Evolutionary conservation across 1,140 invertebrate genomes (phyloP), one percentile per base, ranked within the genome.

Genomic region (Heliconius hermathena): DNA sequence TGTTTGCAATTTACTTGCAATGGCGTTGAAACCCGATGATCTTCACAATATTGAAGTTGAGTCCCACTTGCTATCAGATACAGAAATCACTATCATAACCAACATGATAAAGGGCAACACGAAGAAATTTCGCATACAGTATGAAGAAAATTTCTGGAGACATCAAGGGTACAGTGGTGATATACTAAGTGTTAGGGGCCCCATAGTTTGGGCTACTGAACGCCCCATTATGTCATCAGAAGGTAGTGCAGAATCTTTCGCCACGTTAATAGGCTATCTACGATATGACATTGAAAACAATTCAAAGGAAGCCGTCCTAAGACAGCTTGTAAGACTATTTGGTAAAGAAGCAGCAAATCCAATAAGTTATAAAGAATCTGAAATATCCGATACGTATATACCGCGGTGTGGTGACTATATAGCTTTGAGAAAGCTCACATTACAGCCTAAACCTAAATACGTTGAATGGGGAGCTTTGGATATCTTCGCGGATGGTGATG

Each of bases 151-250:
- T 74, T 91, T 93, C 80, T 94, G 93, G 92, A 81, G 79, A 54
- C 72, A 73, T 16, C 75, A 87, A 52, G 91, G 91, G 20, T 93
- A 89, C 26, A 94, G 93, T 77, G 93, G 93, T 4, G 93, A 93
- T 66, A 92, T 93, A 73, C 82, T 94, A 8, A 94, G 93, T 78
- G 79, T 91, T 26, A 82, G 83, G 54, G 93, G 93, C 11, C 93
- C 93, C 1, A 93, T 94, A 8, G 81, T 94, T 8, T 94, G 93
- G 93, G 91, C 93, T 8, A 93, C 90, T 77, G 89, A 93, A 75
- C 83, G 82, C 16, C 93, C 92, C 20, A 89, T 71, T 66, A 22
- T 92, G 70, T 90, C 90, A 11, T 82, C 81, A 1, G 88, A 85
- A 18, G 90, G 87, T 22, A 88, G 85, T 60, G 38, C 78, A 36